phyloP scores from a whole-genome alignment of 2,113 vertebrate species.

The Rhea americana region DNA sequence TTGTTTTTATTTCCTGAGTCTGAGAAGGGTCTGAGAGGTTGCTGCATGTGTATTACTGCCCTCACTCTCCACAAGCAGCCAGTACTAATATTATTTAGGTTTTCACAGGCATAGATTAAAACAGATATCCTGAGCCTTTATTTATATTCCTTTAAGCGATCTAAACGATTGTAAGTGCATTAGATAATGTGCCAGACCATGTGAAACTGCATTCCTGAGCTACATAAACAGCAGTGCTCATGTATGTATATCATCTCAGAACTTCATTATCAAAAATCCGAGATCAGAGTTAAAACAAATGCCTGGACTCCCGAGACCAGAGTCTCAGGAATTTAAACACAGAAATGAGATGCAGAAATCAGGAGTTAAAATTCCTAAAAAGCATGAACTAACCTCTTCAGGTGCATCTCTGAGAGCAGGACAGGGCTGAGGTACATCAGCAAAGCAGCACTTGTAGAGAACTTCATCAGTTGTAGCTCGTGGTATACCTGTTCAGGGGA shows the following conservation, averaged over 20 bases:
- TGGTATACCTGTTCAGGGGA: neutral
- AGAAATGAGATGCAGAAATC: neutral
- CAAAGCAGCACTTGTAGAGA: neutral
- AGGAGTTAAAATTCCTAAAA: neutral
- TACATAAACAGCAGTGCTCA: neutral
- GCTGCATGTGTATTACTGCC: neutral
- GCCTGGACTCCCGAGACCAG: neutral
- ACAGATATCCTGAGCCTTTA: neutral
- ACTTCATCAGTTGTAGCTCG: neutral
- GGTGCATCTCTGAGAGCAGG: neutral
- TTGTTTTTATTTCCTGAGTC: neutral
- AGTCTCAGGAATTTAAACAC: neutral
- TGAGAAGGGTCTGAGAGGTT: neutral
- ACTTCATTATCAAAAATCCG: neutral
- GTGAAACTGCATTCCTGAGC: neutral
- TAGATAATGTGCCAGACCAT: neutral
- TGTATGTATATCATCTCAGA: neutral
- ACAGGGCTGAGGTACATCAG: neutral
- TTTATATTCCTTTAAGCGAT: neutral
- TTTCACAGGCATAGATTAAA: neutral
- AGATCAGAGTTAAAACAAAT: neutral
- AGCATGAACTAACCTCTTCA: neutral
- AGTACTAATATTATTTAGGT: neutral
- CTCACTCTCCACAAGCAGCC: neutral
- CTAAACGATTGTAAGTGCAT: neutral